Conservation (phyloP, 2,888 invertebrate genomes). For the Drosophila melanosoma region DNA sequence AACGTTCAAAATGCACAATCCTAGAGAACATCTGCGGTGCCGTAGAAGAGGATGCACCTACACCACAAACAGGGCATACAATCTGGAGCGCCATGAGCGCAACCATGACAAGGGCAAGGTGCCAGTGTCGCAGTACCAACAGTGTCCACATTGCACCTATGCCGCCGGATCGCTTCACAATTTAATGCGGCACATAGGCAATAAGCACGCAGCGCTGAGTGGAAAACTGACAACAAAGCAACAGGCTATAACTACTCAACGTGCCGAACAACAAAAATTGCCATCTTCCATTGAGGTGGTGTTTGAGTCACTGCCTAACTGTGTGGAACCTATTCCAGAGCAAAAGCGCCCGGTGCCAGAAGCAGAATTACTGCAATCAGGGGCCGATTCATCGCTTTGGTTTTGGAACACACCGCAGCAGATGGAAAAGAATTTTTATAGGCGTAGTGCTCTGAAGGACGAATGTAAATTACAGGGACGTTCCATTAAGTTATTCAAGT, state of each 20-base stretch:
- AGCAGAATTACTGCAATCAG: background rate
- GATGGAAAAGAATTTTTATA: constrained; percentile 37
- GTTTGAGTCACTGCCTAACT: background rate
- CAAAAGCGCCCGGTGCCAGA: background rate
- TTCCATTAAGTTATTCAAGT: constrained; percentile 46
- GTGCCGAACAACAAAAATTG: background rate
- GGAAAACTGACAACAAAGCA: constrained; percentile 10
- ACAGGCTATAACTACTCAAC: background rate
- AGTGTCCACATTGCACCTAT: constrained; percentile 51
- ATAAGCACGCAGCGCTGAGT: constrained; percentile 34
- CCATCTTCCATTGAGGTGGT: background rate
- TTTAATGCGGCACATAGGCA: constrained; percentile 47
- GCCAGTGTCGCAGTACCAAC: constrained; percentile 51
- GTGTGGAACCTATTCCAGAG: background rate
- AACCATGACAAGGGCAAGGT: constrained; percentile 53
- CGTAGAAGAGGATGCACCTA: constrained; percentile 45
- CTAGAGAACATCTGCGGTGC: constrained; percentile 48
- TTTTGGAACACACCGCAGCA: constrained; percentile 44
- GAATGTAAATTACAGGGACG: constrained; percentile 25
- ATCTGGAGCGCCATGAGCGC: constrained; percentile 48
- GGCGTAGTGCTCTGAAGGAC: constrained; percentile 24
- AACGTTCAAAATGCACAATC: constrained; percentile 35
- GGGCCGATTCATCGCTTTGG: constrained; percentile 33
- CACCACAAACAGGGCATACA: constrained; percentile 53
- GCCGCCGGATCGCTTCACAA: constrained; percentile 56